Conservation (phyloP, 2,888 invertebrate genomes). For the Diloba caeruleocephala region DNA sequence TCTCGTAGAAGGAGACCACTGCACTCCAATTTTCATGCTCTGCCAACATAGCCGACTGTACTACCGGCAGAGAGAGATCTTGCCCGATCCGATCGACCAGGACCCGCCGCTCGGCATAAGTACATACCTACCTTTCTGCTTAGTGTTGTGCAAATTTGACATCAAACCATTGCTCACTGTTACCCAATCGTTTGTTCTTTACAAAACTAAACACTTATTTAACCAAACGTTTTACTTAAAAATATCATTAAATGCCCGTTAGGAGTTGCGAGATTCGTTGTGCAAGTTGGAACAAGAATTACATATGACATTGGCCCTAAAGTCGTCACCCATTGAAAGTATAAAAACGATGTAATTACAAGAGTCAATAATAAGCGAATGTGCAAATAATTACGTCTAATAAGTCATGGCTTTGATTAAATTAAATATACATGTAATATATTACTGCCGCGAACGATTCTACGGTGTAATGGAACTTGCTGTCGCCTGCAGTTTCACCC, state of each 20-base stretch:
- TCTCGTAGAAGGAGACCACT: too few species aligned
- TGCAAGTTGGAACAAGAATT: constrained; percentile 14
- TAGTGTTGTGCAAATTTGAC: too few species aligned
- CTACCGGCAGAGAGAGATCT: too few species aligned
- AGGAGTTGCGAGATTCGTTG: constrained; percentile 7
- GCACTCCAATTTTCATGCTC: too few species aligned
- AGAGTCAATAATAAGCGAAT: constrained; percentile 25
- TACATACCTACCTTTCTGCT: too few species aligned
- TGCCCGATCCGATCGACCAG: too few species aligned
- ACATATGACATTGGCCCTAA: constrained; percentile 48
- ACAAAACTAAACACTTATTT: neutral
- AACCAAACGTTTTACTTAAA: neutral
- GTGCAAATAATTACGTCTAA: constrained; percentile 21
- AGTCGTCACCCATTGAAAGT: constrained; percentile 11
- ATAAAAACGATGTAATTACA: constrained; percentile 25
- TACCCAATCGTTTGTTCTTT: neutral
- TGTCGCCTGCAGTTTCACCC: too few species aligned
- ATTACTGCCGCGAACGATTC: too few species aligned
- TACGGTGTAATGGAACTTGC: too few species aligned
- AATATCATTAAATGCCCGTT: constrained; percentile 1
- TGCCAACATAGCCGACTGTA: too few species aligned
- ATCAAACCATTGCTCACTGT: neutral
- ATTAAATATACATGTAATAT: neutral
- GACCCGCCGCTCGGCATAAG: too few species aligned
- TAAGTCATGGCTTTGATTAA: constrained; percentile 21